phyloP scores from a whole-genome alignment of 2,888 invertebrate species.

The Lacanobia oleracea region DNA sequence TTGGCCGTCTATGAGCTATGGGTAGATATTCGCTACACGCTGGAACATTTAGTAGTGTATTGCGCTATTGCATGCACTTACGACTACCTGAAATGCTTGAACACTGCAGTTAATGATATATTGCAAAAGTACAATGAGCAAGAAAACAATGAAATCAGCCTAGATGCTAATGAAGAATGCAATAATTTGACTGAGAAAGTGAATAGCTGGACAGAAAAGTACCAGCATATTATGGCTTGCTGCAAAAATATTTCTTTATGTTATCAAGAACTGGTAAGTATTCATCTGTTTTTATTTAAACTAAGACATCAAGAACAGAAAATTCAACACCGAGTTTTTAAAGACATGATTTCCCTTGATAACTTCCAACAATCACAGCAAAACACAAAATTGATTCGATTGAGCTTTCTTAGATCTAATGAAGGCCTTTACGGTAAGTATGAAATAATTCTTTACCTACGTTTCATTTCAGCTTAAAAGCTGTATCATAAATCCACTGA shows the following conservation, averaged over 20 bases:
- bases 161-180: conserved; percentile 19
- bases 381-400: background rate
- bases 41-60: conserved; percentile 46
- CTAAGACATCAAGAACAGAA: background rate
- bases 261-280: conserved; percentile 50
- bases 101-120: conserved; percentile 29
- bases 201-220: conserved; percentile 44
- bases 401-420: too few relatives aligned
- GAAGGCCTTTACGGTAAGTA: background rate
- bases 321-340: background rate
- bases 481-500: background rate
- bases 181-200: conserved; percentile 39
- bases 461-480: background rate
- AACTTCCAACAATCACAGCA: background rate
- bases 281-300: background rate
- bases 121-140: conserved; percentile 28
- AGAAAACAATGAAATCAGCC: conserved; percentile 21
- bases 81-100: conserved; percentile 39
- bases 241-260: conserved; percentile 53
- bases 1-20: conserved; percentile 41
- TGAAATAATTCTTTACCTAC: background rate
- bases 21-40: conserved; percentile 43
- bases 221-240: conserved; percentile 45
- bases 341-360: background rate
- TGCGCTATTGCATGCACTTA: conserved; percentile 38